Base-by-base conservation (phyloP, 2,888 invertebrate genomes). In the Marronus borbonicus region DNA sequence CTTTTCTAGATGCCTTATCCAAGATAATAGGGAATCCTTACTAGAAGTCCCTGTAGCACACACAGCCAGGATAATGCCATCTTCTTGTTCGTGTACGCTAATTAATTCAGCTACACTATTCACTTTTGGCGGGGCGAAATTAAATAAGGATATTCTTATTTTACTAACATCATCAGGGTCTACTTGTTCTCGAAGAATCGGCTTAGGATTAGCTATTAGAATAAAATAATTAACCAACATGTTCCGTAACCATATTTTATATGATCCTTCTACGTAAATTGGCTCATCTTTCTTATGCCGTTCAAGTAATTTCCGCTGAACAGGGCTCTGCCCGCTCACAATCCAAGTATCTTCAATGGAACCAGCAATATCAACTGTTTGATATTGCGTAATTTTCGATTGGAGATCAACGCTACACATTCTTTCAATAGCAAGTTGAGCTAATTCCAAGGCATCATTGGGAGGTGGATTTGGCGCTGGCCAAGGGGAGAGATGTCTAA, bases 41-140 rank as follows among this genome's bases (percentile, higher is more conserved):
- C 95, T 94, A 17, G 96, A 96, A 10, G 96, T 94, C 72, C 98
- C 98, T 78, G 98, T 98, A 36, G 97, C 96, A 89, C 97, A 97
- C 72, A 97, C 90, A 8, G 94, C 94, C 82, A 96, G 92, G 84
- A 98, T 94, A 0, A 94, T 95, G 3, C 97, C 97, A 88, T 98
- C 98, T 76, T 95, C 94, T 89, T 98, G 98, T 87, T 98, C 96
- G 87, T 99, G 98, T 1, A 97, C 93, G 36, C 94, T 93, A 10
- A 93, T 93, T 79, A 90, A 88, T 7, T 88, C 65, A 74, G 81
- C 82, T 68, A 90, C 80, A 14, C 84, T 81, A 78, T 86, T 90
- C 89, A 72, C 90, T 83, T 81, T 89, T 85, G 82, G 90, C 7
- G 86, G 85, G 78, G 81, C 82, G 88, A 92, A 84, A 90, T 89